A percentile compares a stretch with the other conserved stretches of the same genome.
Evolutionary conservation across 2,888 invertebrate genomes (phyloP).

Genomic region (Sthenelais limicola): DNA sequence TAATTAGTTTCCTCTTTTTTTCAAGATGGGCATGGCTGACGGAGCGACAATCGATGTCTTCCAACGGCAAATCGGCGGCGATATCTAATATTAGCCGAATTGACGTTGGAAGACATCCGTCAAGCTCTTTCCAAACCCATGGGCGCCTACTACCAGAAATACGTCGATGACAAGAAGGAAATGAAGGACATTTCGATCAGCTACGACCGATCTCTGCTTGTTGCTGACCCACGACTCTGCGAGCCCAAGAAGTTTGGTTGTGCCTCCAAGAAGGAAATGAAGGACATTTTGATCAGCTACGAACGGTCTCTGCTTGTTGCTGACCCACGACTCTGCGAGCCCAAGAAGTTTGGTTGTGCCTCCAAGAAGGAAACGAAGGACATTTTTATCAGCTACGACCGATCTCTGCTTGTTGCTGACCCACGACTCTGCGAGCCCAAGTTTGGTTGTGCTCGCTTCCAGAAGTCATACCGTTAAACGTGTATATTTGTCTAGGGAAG

Average conservation of each 20-base stretch:
- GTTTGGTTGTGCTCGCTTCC: slow-evolving; percentile 99
- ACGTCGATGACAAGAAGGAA: too few relatives aligned
- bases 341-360: slow-evolving; percentile 99
- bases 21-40: too few relatives aligned
- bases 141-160: slow-evolving; percentile 98
- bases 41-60: too few relatives aligned
- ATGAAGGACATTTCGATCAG: too few relatives aligned
- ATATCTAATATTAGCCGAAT: too few relatives aligned
- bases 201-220: slow-evolving; percentile 97
- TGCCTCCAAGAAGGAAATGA: slow-evolving; percentile 99
- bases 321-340: slow-evolving; percentile 98
- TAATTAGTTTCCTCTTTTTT: too few relatives aligned
- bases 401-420: slow-evolving; percentile 97
- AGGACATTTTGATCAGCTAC: slow-evolving; percentile 97
- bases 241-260: slow-evolving; percentile 99
- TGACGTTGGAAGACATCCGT: slow-evolving; percentile 96
- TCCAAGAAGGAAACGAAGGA: too few relatives aligned
- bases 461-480: slow-evolving; percentile 99
- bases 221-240: slow-evolving; percentile 98
- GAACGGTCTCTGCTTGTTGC: slow-evolving; percentile 98
- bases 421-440: slow-evolving; percentile 99
- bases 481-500: too few relatives aligned
- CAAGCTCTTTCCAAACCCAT: slow-evolving; percentile 98
- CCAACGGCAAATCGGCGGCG: too few relatives aligned
- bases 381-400: slow-evolving; percentile 96